Evolutionary conservation across 2,888 invertebrate species (phyloP).

Genomic region (Drosophila siamana): DNA sequence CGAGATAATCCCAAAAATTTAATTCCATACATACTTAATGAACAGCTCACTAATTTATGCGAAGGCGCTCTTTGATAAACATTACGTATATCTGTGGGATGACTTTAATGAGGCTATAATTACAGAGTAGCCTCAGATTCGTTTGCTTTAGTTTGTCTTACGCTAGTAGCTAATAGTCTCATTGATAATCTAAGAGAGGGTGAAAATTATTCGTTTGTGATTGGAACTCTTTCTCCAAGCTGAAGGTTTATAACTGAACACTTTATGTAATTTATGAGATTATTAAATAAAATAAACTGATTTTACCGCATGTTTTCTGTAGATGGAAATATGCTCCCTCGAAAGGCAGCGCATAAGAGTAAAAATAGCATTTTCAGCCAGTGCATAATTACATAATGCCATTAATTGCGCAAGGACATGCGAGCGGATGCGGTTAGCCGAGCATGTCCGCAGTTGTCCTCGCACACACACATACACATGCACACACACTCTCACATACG

Average conservation of each 20-base stretch:
- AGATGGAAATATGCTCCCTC: neutral
- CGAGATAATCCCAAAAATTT: neutral
- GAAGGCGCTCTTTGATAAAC: neutral
- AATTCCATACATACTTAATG: constrained; percentile 2
- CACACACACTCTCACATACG: constrained; percentile 7
- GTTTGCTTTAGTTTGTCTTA: too few species aligned
- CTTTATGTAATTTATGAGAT: too few species aligned
- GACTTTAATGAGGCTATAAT: constrained; percentile 3
- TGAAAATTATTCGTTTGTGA: neutral
- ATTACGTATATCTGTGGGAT: neutral
- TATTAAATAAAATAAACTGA: too few species aligned
- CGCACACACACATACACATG: constrained; percentile 18
- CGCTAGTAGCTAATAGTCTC: too few species aligned
- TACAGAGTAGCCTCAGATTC: neutral
- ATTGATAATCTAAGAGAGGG: too few species aligned
- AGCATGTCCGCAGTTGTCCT: constrained; percentile 60
- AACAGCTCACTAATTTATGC: neutral
- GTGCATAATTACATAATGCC: constrained; percentile 75
- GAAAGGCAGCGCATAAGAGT: neutral
- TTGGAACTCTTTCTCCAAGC: neutral
- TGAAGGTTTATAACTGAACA: too few species aligned
- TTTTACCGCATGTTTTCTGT: too few species aligned
- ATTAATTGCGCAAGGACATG: constrained; percentile 80
- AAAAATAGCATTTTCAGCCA: constrained; percentile 34
- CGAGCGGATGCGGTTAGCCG: constrained; percentile 68